Base-by-base conservation (phyloP, 2,888 invertebrate species). In the Torymus aiolomorphi region DNA sequence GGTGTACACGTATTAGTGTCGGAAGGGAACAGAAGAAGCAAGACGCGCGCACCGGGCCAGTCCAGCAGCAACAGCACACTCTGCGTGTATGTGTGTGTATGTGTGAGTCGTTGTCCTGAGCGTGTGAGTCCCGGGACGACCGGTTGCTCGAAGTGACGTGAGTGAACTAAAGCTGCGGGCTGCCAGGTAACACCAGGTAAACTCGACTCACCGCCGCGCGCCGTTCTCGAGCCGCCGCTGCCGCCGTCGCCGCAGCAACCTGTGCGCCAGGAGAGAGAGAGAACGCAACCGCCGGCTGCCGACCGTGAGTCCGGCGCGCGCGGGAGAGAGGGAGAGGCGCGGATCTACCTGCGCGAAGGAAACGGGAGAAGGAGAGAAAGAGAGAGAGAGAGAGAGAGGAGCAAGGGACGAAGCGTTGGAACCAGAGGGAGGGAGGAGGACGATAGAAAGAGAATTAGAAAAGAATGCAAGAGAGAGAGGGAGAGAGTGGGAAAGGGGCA, bases 71-170 rank as follows among this genome's bases (percentile, higher is more conserved):
- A 2, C 20, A 20, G 20, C 20, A 42, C 42, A 42, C 42, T 42
- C 42, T 42, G 42, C 8, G 42, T 10, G 31, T 31, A 5, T 31
- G 5, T 31, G 42, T 42, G 42, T 42, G 8, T 42, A 8, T 10
- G 42, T 42, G 42, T 42, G 42, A 42, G 42, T 42, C 42, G 42
- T 8, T 8, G 42, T 42, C 42, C 42, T 42, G 42, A 42, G 42
- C 42, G 42, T 42, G 42, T 42, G 42, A 42, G 42, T 62, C 67
- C 70, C 66, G 78, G 69, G 61, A 80, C 75, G 88, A 90, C 90
- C 90, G 90, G 88, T 89, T 89, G 89, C 87, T 89, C 88, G 86
- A 86, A 89, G 89, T 88, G 89, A 89, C 90, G 89, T 88, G 89
- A 90, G 89, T 87, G 88, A 90, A 90, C 90, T 90, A 87, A 90